Percentiles rank a stretch among this genome's conserved stretches.
Evolutionary conservation across 2,797 vertebrate genomes (phyloP).

Genomic region (Clarias laeviceps): DNA sequence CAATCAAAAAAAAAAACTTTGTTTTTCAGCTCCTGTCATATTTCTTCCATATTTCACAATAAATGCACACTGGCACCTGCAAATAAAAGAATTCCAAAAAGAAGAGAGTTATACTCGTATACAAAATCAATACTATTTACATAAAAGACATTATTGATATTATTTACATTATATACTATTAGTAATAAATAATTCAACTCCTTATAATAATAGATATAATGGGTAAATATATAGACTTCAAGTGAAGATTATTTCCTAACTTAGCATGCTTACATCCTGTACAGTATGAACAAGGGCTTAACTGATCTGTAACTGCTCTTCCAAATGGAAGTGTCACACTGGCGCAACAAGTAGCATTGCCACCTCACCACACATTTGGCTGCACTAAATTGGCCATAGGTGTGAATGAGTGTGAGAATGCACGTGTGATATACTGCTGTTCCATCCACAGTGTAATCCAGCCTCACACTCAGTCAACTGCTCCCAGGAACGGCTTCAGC

Average conservation of each 20-base stretch:
- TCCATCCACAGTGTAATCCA: background rate
- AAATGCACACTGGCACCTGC: background rate
- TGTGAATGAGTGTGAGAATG: constrained; percentile 10
- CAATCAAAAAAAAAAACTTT: background rate
- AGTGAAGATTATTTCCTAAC: background rate
- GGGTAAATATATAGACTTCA: background rate
- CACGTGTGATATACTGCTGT: background rate
- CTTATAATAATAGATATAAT: background rate
- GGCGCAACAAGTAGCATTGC: background rate
- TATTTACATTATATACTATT: background rate
- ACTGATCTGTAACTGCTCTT: background rate
- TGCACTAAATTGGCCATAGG: background rate
- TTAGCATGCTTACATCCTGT: background rate
- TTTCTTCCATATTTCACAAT: background rate
- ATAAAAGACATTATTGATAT: background rate
- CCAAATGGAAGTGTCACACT: background rate
- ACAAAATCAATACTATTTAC: background rate
- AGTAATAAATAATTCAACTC: background rate
- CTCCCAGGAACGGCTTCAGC: background rate
- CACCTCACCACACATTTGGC: background rate
- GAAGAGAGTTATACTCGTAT: background rate
- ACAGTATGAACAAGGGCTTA: background rate
- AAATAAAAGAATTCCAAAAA: background rate
- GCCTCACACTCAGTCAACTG: background rate
- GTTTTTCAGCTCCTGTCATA: background rate